phyloP scores from a whole-genome alignment of 2,888 invertebrate genomes.

The Dynastes hyllus region DNA sequence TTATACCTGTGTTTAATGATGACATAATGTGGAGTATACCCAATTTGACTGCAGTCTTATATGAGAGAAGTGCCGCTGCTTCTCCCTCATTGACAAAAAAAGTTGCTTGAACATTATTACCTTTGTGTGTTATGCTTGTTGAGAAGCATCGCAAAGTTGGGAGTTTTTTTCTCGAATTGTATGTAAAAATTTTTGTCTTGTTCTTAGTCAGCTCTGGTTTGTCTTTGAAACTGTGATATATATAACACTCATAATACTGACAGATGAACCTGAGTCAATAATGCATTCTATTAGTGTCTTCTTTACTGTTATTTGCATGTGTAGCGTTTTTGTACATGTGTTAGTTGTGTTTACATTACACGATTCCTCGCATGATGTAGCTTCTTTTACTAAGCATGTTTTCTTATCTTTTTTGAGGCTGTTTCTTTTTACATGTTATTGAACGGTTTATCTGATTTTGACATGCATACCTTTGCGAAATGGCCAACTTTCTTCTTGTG shows the following conservation, averaged over 20 bases:
- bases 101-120: conserved; percentile 9
- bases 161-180: neutral
- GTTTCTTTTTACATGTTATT: no score
- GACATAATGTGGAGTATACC: neutral
- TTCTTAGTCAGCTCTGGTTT: neutral
- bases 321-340: neutral
- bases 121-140: neutral
- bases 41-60: neutral
- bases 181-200: neutral
- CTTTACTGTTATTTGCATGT: no score
- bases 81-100: conserved; percentile 16
- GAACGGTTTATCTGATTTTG: no score
- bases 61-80: neutral
- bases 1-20: neutral
- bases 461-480: no score
- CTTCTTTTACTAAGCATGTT: neutral
- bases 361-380: conserved; percentile 13
- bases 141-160: conserved; percentile 12
- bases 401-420: no score
- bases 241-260: conserved; percentile 1
- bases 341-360: conserved; percentile 16
- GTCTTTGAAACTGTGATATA: neutral
- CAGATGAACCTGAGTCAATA: conserved; percentile 24
- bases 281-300: neutral
- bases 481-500: no score